Base-by-base conservation (phyloP, 2,113 vertebrate genomes). In the Callospermophilus lateralis region DNA sequence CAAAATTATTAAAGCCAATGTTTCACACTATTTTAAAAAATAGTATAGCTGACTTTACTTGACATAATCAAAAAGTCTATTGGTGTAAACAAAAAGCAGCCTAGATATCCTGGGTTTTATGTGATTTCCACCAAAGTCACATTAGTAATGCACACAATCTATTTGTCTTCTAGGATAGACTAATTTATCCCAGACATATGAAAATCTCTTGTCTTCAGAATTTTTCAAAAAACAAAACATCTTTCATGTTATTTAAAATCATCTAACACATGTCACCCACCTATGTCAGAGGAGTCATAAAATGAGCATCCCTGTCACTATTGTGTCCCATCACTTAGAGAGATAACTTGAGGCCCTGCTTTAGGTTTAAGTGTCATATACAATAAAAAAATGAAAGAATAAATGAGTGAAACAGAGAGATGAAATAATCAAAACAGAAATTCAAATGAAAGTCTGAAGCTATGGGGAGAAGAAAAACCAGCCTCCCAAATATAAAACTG, bases 201-300 rank as follows among this genome's bases (percentile, higher is more conserved):
- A 89, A 85, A 95, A 91, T 85, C n/a, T 58, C 20, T 77, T n/a
- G 8, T 39, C 42, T 70, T 48, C 7, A 78, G 80, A 90, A 84
- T 68, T 79, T 37, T 87, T 20, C 8, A 92, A 70, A 92, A 78
- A 84, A 48, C 70, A 80, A 81, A 42, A 74, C 26, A 72, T n/a
- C 20, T 67, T 77, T 34, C 32, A 32, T 17, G 12, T 63, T 13
- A 7, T 63, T 93, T 86, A 90, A 67, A 53, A 84, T 45, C 39
- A 73, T 19, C 53, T 45, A 86, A 93, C 26, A 78, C 6, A 85
- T 8, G 61, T 28, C 17, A 26, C 12, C 11, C 53, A 32, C 53
- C 53, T 77, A 0, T 76, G 26, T 67, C 72, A 72, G 30, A 53
- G 1, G 30, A 84, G 17, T 81, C 61, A 32, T 17, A 55, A 84